Base-by-base conservation (phyloP, 23 tunicate species). In the Ciona savignyi region DNA sequence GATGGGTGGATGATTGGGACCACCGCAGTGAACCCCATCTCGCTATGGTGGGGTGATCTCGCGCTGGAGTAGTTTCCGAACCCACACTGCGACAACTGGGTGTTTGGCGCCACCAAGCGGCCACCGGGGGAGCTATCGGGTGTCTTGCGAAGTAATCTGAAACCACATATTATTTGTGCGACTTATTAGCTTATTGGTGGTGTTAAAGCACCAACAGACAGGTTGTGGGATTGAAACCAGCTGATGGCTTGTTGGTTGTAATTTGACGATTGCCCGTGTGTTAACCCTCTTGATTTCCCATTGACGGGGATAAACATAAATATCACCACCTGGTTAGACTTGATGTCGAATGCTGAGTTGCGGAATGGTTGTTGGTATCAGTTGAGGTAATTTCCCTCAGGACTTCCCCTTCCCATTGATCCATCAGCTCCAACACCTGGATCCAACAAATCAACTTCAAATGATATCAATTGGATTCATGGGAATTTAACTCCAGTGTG, bases 371-470 rank as follows among this genome's bases (percentile, higher is more conserved):
- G n/a, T 6, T 19, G 32, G 23, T 68, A 21, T 11, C 30, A 4
- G 31, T 24, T 26, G 65, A 24, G 31, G 23, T 4, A 2, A 77
- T 33, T 32, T 23, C 29, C 22, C 23, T 29, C 34, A 78, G 19
- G 3, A 33, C 42, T 15, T 70, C 66, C 2, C 32, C 67, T 4
- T 78, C 66, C 66, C 51, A 70, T 20, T 23, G 25, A 65, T 70
- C 83, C 33, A 78, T 78, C 32, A 78, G 6, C 27, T 78, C 66
- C 28, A 78, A n/a, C 3, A 78, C 32, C 76, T 76, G 30, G n/a
- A n/a, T n/a, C n/a, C n/a, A n/a, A n/a, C n/a, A n/a, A n/a, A n/a
- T n/a, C n/a, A n/a, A n/a, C n/a, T n/a, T n/a, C n/a, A n/a, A n/a
- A n/a, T n/a, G n/a, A n/a, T n/a, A n/a, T n/a, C n/a, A n/a, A n/a